Conservation (phyloP, 2,888 invertebrate genomes). For the Synergus umbraculus region DNA sequence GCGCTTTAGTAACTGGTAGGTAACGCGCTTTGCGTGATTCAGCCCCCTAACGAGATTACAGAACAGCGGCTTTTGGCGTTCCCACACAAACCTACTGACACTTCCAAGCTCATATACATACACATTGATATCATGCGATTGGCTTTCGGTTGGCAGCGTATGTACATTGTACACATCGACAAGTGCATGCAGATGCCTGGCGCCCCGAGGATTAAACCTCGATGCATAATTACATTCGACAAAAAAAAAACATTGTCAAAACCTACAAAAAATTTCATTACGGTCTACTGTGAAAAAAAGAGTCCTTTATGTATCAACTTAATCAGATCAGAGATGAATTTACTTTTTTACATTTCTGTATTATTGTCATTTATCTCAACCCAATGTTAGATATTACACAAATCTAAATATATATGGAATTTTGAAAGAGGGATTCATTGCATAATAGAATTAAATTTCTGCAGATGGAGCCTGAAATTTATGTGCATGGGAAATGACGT, state of each 20-base stretch:
- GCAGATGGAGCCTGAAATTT: constrained; percentile 39
- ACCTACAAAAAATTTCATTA: neutral
- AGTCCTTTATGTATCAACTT: neutral
- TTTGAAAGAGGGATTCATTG: constrained; percentile 6
- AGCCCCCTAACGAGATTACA: constrained; percentile 74
- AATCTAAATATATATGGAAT: constrained; percentile 23
- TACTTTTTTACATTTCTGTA: no score
- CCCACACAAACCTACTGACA: constrained; percentile 63
- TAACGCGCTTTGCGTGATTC: constrained; percentile 74
- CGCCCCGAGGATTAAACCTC: constrained; percentile 53
- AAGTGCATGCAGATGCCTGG: constrained; percentile 49
- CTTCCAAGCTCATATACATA: constrained; percentile 48
- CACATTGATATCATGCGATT: constrained; percentile 57
- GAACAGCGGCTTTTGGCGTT: constrained; percentile 65
- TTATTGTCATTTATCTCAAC: no score
- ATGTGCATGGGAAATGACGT: constrained; percentile 26
- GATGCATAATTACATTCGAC: constrained; percentile 48
- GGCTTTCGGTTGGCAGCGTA: constrained; percentile 57
- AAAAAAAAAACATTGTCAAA: constrained; percentile 36
- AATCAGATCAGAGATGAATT: neutral
- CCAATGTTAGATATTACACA: neutral
- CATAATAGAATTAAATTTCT: constrained; percentile 25
- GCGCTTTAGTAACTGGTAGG: constrained; percentile 62
- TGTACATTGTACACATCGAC: constrained; percentile 45
- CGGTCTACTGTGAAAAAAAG: neutral